These are phyloP conservation scores for Bos indicus DNA, from an alignment of 2,113 vertebrate genomes.

Conservation along the genomic window DNA sequence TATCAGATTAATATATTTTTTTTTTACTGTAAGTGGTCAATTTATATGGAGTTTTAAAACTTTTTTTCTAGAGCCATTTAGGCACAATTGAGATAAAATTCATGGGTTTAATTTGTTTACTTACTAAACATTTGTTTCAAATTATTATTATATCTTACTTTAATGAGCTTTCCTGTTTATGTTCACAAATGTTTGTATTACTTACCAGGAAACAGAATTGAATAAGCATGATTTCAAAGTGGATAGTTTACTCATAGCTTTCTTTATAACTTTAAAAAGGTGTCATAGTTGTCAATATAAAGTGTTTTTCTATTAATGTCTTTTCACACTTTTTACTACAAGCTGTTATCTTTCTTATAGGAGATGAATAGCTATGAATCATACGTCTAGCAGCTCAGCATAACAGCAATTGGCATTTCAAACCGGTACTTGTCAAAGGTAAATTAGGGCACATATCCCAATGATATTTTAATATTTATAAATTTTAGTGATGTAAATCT, in stretches of 20 bases:
- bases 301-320: slow-evolving; percentile 43
- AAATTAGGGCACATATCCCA: background rate
- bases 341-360: slow-evolving; percentile 39
- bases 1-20: background rate
- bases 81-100: background rate
- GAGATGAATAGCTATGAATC: slow-evolving; percentile 39
- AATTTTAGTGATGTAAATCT: background rate
- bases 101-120: background rate
- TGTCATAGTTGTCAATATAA: slow-evolving; percentile 49
- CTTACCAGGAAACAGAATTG: background rate
- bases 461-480: slow-evolving; percentile 6
- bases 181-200: background rate
- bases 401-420: background rate
- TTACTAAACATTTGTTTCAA: background rate
- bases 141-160: background rate
- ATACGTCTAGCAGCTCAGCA: background rate
- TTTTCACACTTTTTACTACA: slow-evolving; percentile 60
- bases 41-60: background rate
- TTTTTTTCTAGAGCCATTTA: background rate
- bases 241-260: slow-evolving; percentile 49
- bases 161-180: background rate
- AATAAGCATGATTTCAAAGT: slow-evolving; percentile 36
- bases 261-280: slow-evolving; percentile 54
- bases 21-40: background rate
- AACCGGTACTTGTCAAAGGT: background rate